Percentiles rank a stretch among this genome's conserved stretches.
phyloP scores from a whole-genome alignment of 2,113 vertebrate genomes.

The Anser cygnoides region DNA sequence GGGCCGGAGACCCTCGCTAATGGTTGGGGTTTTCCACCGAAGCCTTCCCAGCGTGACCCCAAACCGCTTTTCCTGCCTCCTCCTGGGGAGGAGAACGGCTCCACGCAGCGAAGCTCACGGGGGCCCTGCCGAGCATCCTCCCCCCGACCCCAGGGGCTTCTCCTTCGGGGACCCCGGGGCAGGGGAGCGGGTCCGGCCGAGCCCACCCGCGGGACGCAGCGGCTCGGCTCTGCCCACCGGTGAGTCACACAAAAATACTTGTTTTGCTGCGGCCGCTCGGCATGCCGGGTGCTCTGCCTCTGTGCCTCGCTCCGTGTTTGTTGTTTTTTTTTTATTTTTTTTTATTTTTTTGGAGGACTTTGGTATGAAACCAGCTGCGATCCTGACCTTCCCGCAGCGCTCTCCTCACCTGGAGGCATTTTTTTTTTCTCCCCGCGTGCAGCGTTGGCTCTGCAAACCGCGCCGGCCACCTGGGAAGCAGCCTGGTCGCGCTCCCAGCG shows the following conservation, averaged over 20 bases:
- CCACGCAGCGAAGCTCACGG: accelerated
- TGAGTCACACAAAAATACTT: constrained; percentile 38
- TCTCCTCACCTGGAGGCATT: constrained; percentile 4
- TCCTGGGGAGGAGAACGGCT: accelerated
- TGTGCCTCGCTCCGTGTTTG: not conserved
- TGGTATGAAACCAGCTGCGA: not conserved
- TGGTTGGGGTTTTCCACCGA: accelerated
- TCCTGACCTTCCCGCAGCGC: not conserved
- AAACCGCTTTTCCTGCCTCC: not conserved
- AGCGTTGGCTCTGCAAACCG: not conserved
- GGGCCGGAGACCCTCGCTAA: accelerated
- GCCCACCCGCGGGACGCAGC: not conserved
- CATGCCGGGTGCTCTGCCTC: not conserved
- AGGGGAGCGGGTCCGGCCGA: not conserved
- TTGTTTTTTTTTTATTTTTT: not conserved
- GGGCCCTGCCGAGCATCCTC: not conserved
- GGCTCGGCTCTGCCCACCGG: constrained; percentile 16
- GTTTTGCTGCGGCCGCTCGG: not conserved
- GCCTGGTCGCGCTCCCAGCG: not conserved
- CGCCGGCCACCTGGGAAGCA: not conserved
- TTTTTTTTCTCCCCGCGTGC: not conserved
- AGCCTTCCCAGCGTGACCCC: not conserved
- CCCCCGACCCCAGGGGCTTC: accelerated
- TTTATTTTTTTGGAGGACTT: not conserved
- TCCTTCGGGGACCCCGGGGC: not conserved